These are phyloP conservation scores for Anguilla obscura DNA, from an alignment of 2,797 vertebrate species.

Conservation along the genomic window DNA sequence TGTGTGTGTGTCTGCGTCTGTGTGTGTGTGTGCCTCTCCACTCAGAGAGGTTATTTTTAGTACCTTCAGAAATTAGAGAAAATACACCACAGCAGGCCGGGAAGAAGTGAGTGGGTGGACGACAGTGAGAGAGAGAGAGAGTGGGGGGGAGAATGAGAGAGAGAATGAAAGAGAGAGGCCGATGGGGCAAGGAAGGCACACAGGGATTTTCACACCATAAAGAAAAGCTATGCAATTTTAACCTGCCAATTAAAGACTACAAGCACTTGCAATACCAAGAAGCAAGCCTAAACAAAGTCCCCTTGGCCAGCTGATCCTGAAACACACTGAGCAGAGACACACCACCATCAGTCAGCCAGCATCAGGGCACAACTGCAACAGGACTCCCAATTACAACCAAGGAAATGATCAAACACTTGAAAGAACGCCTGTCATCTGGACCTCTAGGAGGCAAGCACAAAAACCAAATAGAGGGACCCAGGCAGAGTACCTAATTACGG, in stretches of 20 bases:
- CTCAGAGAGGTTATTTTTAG: conserved; percentile 58
- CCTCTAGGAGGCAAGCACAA: background rate
- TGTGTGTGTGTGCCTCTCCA: background rate
- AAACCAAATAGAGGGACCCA: background rate
- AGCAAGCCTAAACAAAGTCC: background rate
- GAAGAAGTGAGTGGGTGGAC: conserved; percentile 36
- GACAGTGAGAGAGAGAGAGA: background rate
- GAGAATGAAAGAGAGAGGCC: conserved; percentile 47
- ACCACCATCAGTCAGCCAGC: background rate
- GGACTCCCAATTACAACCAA: background rate
- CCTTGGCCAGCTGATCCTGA: background rate
- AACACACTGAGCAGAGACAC: background rate
- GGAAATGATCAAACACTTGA: background rate
- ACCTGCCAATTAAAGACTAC: background rate
- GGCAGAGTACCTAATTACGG: background rate
- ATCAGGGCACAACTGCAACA: background rate
- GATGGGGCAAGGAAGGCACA: conserved; percentile 43
- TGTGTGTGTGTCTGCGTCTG: background rate
- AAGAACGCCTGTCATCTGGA: background rate
- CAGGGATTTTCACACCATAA: background rate
- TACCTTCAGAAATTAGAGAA: conserved; percentile 59
- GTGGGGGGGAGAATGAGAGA: conserved; percentile 47
- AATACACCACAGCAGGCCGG: conserved; percentile 52
- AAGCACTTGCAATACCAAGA: background rate
- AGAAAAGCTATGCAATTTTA: background rate